A percentile compares a stretch with the other conserved stretches of the same genome.
These are phyloP conservation scores for Drosophila leonis DNA, from an alignment of 2,888 invertebrate species.

Conservation along the genomic window DNA sequence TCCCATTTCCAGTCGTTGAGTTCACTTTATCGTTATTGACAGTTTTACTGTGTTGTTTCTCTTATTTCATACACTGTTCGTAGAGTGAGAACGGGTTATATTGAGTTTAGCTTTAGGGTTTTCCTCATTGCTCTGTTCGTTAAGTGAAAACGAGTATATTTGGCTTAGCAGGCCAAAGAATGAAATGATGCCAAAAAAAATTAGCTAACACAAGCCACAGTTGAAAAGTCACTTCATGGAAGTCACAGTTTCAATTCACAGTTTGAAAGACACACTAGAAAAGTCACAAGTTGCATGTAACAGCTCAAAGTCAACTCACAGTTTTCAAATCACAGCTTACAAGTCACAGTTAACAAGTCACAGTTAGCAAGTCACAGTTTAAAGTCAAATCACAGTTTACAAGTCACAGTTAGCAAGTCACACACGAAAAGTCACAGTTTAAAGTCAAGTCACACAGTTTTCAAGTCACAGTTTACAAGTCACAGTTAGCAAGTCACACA, in stretches of 20 bases:
- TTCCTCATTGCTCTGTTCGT: not conserved
- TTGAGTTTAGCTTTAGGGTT: not conserved
- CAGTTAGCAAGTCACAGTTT: not conserved
- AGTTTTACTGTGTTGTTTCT: constrained; percentile 60
- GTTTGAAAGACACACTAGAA: no score
- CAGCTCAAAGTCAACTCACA: not conserved
- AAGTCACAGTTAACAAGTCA: not conserved
- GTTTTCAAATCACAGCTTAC: not conserved
- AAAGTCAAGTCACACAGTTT: not conserved
- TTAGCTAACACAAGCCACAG: not conserved
- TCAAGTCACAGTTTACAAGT: not conserved
- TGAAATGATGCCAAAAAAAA: no score
- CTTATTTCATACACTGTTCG: not conserved
- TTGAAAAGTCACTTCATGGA: not conserved
- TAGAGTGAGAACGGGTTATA: not conserved
- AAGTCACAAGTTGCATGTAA: not conserved
- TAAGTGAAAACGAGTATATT: not conserved
- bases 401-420: not conserved
- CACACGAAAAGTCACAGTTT: not conserved
- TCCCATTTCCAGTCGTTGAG: constrained; percentile 27
- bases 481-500: not conserved
- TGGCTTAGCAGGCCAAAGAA: no score
- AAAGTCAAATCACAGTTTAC: not conserved
- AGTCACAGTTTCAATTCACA: not conserved
- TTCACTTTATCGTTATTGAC: constrained; percentile 78